These are phyloP conservation scores for Paedocypris micromegethes DNA, from an alignment of 2,797 vertebrate genomes.

Conservation along the genomic window DNA sequence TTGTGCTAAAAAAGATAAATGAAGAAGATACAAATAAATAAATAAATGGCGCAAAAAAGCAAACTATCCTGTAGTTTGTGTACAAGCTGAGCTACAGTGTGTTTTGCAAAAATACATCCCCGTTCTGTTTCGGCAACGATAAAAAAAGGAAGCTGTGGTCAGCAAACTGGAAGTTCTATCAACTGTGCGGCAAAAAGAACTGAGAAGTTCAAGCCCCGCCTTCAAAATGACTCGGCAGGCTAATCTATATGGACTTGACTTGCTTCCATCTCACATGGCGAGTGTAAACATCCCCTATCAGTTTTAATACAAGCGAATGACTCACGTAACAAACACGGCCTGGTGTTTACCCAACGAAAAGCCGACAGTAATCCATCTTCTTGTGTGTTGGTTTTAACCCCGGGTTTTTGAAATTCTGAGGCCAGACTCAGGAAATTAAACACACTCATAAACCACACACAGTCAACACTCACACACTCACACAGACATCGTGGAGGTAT, in stretches of 20 bases:
- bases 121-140: not conserved
- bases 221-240: too few relatives aligned
- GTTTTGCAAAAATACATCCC: slow-evolving; percentile 1
- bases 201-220: too few relatives aligned
- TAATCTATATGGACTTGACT: too few relatives aligned
- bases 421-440: slow-evolving; percentile 39
- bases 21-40: not conserved
- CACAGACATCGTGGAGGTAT: not conserved
- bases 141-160: slow-evolving; percentile 10
- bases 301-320: not conserved
- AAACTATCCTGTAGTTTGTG: not conserved
- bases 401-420: slow-evolving; percentile 13
- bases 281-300: not conserved
- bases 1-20: not conserved
- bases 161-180: not conserved
- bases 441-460: slow-evolving; percentile 21
- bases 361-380: not conserved
- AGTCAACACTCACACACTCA: slow-evolving; percentile 5
- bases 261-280: not conserved
- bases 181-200: too few relatives aligned
- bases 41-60: not conserved
- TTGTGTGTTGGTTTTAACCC: slow-evolving; percentile 10
- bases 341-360: slow-evolving; percentile 15
- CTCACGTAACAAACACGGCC: not conserved
- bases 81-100: not conserved